Evolutionary conservation across 2,113 vertebrate species (phyloP).

Genomic region (Lonchura striata): DNA sequence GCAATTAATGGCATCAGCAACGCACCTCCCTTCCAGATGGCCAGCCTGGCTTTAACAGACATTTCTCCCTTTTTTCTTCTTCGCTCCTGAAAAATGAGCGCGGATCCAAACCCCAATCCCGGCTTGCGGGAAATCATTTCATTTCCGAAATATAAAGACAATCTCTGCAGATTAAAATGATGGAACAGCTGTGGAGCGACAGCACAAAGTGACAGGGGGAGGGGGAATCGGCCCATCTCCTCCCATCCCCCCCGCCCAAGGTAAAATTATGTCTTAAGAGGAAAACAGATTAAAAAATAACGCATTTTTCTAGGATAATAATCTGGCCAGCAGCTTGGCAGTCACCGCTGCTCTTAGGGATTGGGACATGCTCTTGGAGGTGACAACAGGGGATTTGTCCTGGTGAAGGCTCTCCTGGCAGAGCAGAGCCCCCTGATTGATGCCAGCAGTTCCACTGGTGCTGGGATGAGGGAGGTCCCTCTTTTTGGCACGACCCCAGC

Average conservation of each 20-base stretch:
- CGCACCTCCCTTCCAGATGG: slow-evolving; percentile 40
- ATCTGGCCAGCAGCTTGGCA: neutral
- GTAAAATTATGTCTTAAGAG: neutral
- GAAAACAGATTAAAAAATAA: neutral
- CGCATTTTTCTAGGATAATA: neutral
- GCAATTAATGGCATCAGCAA: neutral
- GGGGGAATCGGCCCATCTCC: neutral
- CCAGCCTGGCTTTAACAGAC: neutral
- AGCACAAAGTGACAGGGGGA: neutral
- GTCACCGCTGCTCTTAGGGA: neutral
- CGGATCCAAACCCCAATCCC: neutral
- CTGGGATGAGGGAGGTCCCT: neutral
- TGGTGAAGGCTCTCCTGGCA: rapidly evolving
- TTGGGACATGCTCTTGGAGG: neutral
- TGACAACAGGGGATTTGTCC: neutral
- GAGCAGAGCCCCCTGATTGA: neutral
- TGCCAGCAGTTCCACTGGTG: rapidly evolving
- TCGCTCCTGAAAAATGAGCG: neutral
- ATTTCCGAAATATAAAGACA: neutral
- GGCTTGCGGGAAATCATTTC: neutral
- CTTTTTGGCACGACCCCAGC: rapidly evolving
- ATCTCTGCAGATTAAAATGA: slow-evolving; percentile 54
- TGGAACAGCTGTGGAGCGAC: neutral
- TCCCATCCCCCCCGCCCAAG: neutral
- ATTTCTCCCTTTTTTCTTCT: neutral